phyloP scores from a whole-genome alignment of 2,797 vertebrate genomes.

The Garrulus glandarius region DNA sequence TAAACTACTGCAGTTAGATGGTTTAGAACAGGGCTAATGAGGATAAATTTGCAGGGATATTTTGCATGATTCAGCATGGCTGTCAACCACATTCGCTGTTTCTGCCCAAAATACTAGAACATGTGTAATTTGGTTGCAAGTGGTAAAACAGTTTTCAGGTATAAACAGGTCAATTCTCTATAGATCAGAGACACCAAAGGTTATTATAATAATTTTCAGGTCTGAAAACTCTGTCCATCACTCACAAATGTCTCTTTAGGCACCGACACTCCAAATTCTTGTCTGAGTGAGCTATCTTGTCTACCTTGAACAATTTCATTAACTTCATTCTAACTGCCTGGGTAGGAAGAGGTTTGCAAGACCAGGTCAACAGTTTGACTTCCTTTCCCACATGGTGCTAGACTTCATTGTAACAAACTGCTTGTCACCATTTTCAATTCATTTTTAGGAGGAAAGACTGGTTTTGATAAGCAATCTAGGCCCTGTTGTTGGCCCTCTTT shows the following conservation, averaged over 20 bases:
- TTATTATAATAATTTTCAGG: neutral
- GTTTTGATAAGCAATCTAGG: neutral
- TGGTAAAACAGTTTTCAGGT: neutral
- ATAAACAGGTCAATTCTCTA: neutral
- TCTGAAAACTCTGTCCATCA: neutral
- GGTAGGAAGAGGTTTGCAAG: neutral
- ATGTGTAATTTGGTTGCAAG: neutral
- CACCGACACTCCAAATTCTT: neutral
- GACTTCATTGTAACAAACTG: neutral
- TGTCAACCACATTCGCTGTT: neutral
- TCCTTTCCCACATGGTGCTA: neutral
- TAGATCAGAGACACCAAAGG: neutral
- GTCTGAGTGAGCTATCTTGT: neutral
- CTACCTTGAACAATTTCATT: neutral
- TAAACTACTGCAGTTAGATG: neutral
- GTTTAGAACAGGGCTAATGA: neutral
- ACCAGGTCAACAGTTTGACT: neutral
- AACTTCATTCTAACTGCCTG: neutral
- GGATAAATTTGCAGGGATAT: neutral
- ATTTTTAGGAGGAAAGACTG: neutral
- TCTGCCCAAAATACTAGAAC: neutral
- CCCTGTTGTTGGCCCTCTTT: neutral
- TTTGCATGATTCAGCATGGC: neutral
- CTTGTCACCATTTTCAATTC: neutral
- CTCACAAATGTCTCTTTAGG: neutral